Evolutionary conservation across 37 sponge, comb jelly and placozoan genomes (phyloP).

Genomic region (Petrosia ficiformis): DNA sequence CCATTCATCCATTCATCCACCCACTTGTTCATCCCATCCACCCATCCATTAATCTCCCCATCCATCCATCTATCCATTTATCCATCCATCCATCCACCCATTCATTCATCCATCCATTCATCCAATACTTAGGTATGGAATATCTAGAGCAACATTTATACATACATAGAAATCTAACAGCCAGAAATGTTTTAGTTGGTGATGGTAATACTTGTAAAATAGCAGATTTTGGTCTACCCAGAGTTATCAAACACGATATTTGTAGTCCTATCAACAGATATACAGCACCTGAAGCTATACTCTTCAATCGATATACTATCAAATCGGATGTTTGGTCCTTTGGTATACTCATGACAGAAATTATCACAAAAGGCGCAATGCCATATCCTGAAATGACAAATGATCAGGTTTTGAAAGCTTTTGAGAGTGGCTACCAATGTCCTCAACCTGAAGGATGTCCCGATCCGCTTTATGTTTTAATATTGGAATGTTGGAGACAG

Average conservation of each 20-base stretch:
- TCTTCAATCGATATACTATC: conserved; percentile 92
- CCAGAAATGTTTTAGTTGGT: conserved; percentile 93
- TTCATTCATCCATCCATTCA: too few species aligned
- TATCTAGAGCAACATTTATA: conserved; percentile 93
- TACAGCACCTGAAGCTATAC: conserved; percentile 99
- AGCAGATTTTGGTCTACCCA: conserved; percentile 97
- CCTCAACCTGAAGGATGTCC: conserved; percentile 83
- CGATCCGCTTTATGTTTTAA: conserved; percentile 88
- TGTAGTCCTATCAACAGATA: conserved; percentile 95
- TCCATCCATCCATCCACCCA: too few species aligned
- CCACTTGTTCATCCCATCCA: too few species aligned
- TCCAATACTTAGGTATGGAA: conserved; percentile 90
- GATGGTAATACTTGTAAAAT: conserved; percentile 94
- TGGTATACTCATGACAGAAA: conserved; percentile 86
- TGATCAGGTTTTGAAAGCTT: conserved; percentile 68
- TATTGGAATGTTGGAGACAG: conserved; percentile 84
- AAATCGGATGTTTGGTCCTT: conserved; percentile 99
- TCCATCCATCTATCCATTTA: too few species aligned
- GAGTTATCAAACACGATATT: conserved; percentile 93
- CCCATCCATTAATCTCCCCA: too few species aligned
- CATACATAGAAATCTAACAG: conserved; percentile 96
- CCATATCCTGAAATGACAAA: conserved; percentile 98
- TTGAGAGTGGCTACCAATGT: conserved; percentile 80
- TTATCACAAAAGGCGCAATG: conserved; percentile 90
- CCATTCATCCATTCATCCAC: too few species aligned